Evolutionary conservation across 2,888 invertebrate genomes (phyloP), one percentile per base, ranked within the genome.

Genomic region (Yponomeuta evonymella): DNA sequence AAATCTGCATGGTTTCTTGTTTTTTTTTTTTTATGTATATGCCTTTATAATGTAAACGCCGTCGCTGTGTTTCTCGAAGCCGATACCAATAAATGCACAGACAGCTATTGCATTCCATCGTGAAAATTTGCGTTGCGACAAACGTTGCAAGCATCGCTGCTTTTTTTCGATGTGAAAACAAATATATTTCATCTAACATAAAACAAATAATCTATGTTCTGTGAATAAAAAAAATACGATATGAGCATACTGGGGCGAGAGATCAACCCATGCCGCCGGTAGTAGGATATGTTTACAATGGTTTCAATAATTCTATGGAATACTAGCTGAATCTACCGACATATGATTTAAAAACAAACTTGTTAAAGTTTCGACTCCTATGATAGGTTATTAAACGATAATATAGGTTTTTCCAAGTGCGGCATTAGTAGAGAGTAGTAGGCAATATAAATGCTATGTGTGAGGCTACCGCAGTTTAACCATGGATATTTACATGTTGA

Each of bases 401-500:
- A 43, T 36, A 36, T 36, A 4, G 5, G 43, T 43, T 3, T 43
- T 43, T 43, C 43, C 43, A 8, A 43, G 43, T 43, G 8, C 15
- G 12, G 12, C 51, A 2, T 15, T 58, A 9, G 51, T 58, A 9
- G 51, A 58, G 51, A 58, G 15, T 58, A 15, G 43, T 43, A 43
- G 8, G 4, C 8, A 43, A 58, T 58, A 58, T 58, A 58, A 58
- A 58, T 58, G 1, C 51, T 58, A 58, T 58, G 12, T 58, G 51
- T 58, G 51, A 58, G 51, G 51, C 51, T 58, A 58, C 51, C 15
- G 12, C 51, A 15, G 51, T 58, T 33, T 58, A 58, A 58, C 51
- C 15, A 58, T 15, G 51, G 51, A 58, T 58, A 30, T 65, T 65
- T 29, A 30, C 30, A 64, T 64, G 64, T 64, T 64, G 64, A 64